phyloP scores from a whole-genome alignment of 2,113 vertebrate species.

The Narcine bancroftii region DNA sequence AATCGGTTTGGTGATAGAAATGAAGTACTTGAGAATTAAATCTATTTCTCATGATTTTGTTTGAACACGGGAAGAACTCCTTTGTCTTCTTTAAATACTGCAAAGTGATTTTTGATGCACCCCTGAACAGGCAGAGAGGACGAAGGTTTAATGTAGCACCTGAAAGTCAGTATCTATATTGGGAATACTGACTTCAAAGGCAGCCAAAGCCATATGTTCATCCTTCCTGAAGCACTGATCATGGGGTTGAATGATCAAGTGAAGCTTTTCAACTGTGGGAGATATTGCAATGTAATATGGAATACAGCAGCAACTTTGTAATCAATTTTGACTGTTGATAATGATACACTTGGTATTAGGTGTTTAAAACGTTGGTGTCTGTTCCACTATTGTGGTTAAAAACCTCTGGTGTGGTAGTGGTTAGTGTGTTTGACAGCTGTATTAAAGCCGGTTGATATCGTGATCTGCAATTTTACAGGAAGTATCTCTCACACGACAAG shows the following conservation, averaged over 20 bases:
- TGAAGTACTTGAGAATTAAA: not conserved
- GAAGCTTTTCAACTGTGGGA: not conserved
- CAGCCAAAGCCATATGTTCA: not conserved
- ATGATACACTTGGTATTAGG: too few species aligned
- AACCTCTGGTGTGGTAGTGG: too few species aligned
- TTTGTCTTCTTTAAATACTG: not conserved
- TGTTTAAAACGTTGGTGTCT: too few species aligned
- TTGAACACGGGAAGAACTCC: not conserved
- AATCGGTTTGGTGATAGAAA: not conserved
- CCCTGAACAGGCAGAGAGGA: not conserved
- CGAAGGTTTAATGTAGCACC: not conserved
- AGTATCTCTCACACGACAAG: too few species aligned
- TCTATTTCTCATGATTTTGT: not conserved
- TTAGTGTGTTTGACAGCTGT: too few species aligned
- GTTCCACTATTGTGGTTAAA: too few species aligned
- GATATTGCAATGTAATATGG: too few species aligned
- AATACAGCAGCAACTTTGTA: too few species aligned
- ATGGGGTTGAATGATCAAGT: not conserved
- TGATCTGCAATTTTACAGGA: too few species aligned
- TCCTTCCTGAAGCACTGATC: not conserved
- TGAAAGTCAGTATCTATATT: not conserved
- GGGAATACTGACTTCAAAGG: not conserved
- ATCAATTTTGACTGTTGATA: too few species aligned
- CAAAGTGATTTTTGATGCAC: not conserved
- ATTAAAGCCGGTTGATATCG: too few species aligned